Base-by-base conservation (phyloP, 2,797 vertebrate genomes). In the Helarctos malayanus region DNA sequence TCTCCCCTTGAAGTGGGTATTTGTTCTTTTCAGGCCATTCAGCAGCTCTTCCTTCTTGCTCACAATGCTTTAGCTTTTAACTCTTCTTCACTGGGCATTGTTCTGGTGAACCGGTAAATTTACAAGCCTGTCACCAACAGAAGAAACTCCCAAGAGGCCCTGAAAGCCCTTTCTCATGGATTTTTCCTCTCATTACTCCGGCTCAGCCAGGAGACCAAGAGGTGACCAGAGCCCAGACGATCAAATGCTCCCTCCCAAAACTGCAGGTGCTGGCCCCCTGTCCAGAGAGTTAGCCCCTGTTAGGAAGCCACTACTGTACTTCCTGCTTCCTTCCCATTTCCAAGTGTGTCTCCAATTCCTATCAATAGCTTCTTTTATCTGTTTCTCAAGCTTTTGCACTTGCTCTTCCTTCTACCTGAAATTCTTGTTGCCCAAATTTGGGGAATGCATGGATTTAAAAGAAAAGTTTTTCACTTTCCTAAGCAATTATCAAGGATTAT, bases 391-490 rank as follows among this genome's bases (percentile, higher is more conserved):
- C 19, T 16, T 94, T 84, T 54, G 45, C 9, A 87, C 9, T 80
- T 88, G 10, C 1, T 52, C 16, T 56, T 85, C 1, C 19, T 15
- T 91, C 65, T 61, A n/a, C 5, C 27, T 88, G 57, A 94, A 89
- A 94, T 57, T 91, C 57, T 86, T 89, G 68, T 35, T 47, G 23
- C 23, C 23, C 13, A 59, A 89, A 80, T 41, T 94, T 95, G 71
- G 45, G 41, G 54, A 93, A 89, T 68, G 3, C 15, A 15, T 57
- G 21, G 3, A 19, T 82, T 83, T 90, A 82, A 82, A 12, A 76
- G 41, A 89, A 91, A 87, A 18, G 0, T 45, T 84, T 68, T 27
- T 32, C 38, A 71, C 85, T 81, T 90, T 86, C 2, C 29, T 23
- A 86, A 16, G 29, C 38, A 83, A 56, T 94, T 95, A 78, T 56